These are phyloP conservation scores for Catharus minimus DNA, from an alignment of 2,113 vertebrate genomes.

Conservation along the genomic window DNA sequence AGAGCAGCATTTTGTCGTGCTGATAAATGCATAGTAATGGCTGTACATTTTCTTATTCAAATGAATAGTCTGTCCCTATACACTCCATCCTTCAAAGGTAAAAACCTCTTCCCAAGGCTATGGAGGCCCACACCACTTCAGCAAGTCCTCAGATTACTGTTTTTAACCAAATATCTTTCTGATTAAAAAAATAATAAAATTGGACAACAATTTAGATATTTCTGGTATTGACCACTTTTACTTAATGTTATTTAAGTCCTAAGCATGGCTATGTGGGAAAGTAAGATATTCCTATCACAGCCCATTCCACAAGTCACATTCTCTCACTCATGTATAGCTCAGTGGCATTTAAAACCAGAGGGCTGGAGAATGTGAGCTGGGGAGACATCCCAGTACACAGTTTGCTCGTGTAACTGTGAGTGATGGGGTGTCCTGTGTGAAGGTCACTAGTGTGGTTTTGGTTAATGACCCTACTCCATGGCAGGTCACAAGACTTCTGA, in stretches of 20 bases:
- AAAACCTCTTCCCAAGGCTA: neutral
- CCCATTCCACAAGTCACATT: neutral
- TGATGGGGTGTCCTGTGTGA: slow-evolving; percentile 62
- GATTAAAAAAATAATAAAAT: neutral
- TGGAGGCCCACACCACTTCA: neutral
- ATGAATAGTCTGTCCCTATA: neutral
- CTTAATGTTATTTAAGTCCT: neutral
- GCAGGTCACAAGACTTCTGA: slow-evolving; percentile 80
- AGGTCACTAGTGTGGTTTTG: slow-evolving; percentile 77
- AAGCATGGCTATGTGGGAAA: neutral
- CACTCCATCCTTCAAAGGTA: neutral
- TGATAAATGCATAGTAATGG: neutral
- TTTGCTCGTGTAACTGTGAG: slow-evolving; percentile 47
- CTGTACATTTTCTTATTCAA: neutral
- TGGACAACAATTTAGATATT: neutral
- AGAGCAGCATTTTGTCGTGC: neutral
- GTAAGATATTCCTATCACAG: neutral
- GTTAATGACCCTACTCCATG: slow-evolving; percentile 80
- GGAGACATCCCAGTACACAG: slow-evolving; percentile 12
- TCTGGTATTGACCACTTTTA: neutral
- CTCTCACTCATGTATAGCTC: neutral
- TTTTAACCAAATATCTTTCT: neutral
- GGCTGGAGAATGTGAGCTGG: neutral
- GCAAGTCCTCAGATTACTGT: neutral
- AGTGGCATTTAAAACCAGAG: neutral